Evolutionary conservation across 1,140 invertebrate species (phyloP).

Genomic region (Cherax quadricarinatus): DNA sequence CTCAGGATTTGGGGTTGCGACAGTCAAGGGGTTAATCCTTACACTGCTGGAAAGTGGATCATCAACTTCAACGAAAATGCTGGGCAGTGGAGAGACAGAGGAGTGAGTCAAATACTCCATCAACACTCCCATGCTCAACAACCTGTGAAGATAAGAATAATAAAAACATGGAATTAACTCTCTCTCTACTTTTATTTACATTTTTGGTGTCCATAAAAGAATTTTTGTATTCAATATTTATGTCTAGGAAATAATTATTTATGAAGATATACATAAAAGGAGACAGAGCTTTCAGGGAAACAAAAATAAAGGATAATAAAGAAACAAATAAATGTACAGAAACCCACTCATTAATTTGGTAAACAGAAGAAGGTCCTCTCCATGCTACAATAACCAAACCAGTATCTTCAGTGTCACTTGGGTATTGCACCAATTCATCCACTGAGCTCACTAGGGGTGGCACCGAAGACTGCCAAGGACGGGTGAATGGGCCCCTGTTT

Average conservation of each 20-base stretch:
- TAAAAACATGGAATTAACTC: no score
- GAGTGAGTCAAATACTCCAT: slow-evolving; percentile 91
- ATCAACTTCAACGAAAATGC: slow-evolving; percentile 89
- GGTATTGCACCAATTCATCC: slow-evolving; percentile 81
- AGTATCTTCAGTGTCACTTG: slow-evolving; percentile 90
- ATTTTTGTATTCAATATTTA: no score
- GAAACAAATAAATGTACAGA: neutral
- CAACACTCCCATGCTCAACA: slow-evolving; percentile 78
- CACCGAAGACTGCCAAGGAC: slow-evolving; percentile 86
- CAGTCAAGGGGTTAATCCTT: no score
- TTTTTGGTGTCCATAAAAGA: no score
- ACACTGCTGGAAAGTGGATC: slow-evolving; percentile 86
- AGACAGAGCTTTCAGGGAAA: no score
- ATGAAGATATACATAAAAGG: no score
- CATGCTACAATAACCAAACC: slow-evolving; percentile 89
- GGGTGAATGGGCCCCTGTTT: slow-evolving; percentile 80
- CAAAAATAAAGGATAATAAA: no score
- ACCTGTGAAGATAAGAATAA: slow-evolving; percentile 74
- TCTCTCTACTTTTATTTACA: no score
- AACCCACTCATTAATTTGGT: slow-evolving; percentile 78
- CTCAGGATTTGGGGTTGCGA: no score
- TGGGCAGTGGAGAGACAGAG: slow-evolving; percentile 88
- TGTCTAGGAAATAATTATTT: no score
- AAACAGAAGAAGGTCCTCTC: slow-evolving; percentile 86
- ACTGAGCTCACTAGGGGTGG: slow-evolving; percentile 79